Percentiles rank a stretch among this genome's conserved stretches.
These are phyloP conservation scores for Trachelus iudaicus DNA, from an alignment of 2,888 invertebrate species.

Conservation along the genomic window DNA sequence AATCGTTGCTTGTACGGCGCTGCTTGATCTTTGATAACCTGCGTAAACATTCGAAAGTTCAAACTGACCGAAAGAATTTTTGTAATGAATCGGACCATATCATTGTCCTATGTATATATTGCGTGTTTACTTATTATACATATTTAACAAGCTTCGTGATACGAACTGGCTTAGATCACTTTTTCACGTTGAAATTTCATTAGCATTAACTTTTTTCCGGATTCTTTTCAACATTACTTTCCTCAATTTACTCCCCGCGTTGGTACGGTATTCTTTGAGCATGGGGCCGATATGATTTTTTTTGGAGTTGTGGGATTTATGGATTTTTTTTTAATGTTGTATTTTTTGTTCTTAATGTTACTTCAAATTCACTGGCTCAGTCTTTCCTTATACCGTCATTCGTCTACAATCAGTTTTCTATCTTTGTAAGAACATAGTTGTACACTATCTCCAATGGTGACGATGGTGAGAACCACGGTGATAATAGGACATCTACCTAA, in stretches of 20 bases:
- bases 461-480: slow-evolving; percentile 42
- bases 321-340: background rate
- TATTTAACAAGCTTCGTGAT: background rate
- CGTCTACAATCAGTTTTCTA: background rate
- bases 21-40: slow-evolving; percentile 27
- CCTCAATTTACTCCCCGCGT: background rate
- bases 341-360: background rate
- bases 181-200: background rate
- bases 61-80: background rate
- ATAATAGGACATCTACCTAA: slow-evolving; percentile 60
- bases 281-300: background rate
- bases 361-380: background rate
- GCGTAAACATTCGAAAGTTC: slow-evolving; percentile 29
- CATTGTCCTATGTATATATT: background rate
- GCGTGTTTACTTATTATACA: background rate
- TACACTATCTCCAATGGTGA: background rate
- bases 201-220: background rate
- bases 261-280: background rate
- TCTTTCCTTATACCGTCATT: background rate
- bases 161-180: background rate
- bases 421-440: background rate
- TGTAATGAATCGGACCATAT: background rate
- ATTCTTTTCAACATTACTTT: background rate
- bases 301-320: background rate
- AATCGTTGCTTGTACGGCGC: background rate